A percentile compares a stretch with the other conserved stretches of the same genome.
phyloP scores from a whole-genome alignment of 2,113 vertebrate species.

The Tragelaphus scriptus region DNA sequence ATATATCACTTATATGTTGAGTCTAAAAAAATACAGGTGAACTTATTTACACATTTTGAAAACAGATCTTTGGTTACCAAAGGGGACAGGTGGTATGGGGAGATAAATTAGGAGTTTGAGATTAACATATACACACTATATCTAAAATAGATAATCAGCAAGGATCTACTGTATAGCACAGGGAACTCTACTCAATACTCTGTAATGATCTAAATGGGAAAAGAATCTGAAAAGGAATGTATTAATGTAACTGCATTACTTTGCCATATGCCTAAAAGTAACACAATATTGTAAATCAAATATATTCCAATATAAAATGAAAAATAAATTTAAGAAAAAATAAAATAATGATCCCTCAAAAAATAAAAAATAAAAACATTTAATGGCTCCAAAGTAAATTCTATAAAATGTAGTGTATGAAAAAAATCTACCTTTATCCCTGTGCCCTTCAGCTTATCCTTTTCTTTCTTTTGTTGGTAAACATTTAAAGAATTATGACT shows the following conservation, averaged over 20 bases:
- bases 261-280: neutral
- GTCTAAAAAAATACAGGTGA: neutral
- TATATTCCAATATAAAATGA: neutral
- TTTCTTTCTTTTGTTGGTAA: neutral
- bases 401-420: neutral
- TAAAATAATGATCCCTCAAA: neutral
- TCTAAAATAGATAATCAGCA: neutral
- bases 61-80: neutral
- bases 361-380: neutral
- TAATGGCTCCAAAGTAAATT: neutral
- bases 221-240: neutral
- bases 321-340: neutral
- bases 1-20: neutral
- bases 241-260: neutral
- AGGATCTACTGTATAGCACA: neutral
- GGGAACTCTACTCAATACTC: neutral
- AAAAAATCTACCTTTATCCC: neutral
- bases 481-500: neutral
- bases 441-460: neutral
- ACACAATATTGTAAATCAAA: neutral
- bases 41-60: neutral
- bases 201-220: neutral
- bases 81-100: neutral
- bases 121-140: neutral
- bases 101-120: neutral